Base-by-base conservation (phyloP, 2,888 invertebrate species). In the Erebia ligea region DNA sequence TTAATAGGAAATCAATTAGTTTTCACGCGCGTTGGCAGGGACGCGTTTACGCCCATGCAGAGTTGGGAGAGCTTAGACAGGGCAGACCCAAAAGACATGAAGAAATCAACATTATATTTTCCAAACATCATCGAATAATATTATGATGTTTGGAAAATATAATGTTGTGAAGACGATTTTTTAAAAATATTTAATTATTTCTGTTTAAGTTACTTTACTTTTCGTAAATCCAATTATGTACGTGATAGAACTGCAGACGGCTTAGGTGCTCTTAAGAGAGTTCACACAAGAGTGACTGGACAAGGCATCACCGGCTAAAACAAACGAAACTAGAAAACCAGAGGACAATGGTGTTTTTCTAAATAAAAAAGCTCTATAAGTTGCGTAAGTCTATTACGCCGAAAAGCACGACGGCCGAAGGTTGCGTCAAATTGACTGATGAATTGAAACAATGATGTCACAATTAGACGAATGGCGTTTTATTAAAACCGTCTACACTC, bases 391-490 rank as follows among this genome's bases (percentile, higher is more conserved):
- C 76, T 71, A 70, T 64, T 68, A 69, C 62, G 25, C 70, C 74
- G 59, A 76, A 77, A 73, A 67, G 67, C 76, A 78, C 77, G 77
- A 76, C 73, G 71, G 68, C 56, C 81, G 84, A 85, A 89, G 87
- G 89, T 84, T 85, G 81, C 80, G 81, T 82, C 82, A 82, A 79
- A 80, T 77, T 70, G 84, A 84, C 86, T 87, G 87, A 90, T 88
- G 87, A 86, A 84, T 88, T 85, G 85, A 87, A 87, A 87, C 86
- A 86, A 86, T 90, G 91, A 91, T 86, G 90, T 91, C 89, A 91
- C 90, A 89, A 89, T 86, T 86, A 86, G 81, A 86, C 82, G 83
- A 83, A 83, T 81, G 72, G 72, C 78, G 74, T 78, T 80, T 78
- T 78, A 78, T 76, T 75, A 79, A 76, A 81, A 76, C 79, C 80